These are phyloP conservation scores for Chelidonichthys spinosus DNA, from an alignment of 2,797 vertebrate species.

Conservation along the genomic window DNA sequence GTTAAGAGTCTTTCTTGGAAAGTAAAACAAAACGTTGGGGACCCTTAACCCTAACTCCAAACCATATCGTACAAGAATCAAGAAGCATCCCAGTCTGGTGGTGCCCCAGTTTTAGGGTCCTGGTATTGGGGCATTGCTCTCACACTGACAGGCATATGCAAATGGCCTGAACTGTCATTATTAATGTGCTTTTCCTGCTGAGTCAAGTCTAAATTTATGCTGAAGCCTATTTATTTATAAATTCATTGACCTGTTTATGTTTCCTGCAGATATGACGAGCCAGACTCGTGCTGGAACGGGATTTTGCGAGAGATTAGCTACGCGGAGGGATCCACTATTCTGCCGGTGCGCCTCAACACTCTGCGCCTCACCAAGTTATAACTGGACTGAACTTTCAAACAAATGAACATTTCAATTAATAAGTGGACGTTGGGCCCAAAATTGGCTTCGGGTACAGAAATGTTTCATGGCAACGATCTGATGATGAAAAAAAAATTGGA, in stretches of 20 bases:
- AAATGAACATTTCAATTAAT: constrained; percentile 8
- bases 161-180: constrained; percentile 5
- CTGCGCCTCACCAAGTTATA: constrained; percentile 93
- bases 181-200: not conserved
- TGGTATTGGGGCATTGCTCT: not conserved
- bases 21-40: not conserved
- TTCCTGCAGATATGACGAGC: constrained; percentile 88
- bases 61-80: not conserved
- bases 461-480: not conserved
- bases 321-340: constrained; percentile 88
- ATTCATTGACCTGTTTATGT: constrained; percentile 13
- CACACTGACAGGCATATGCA: not conserved
- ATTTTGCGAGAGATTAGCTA: constrained; percentile 93
- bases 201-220: not conserved
- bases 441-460: constrained; percentile 9
- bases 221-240: not conserved
- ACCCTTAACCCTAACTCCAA: no score
- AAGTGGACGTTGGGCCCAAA: constrained; percentile 1
- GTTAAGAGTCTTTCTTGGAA: not conserved
- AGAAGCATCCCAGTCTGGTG: not conserved
- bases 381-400: constrained; percentile 34
- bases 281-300: constrained; percentile 92
- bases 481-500: not conserved
- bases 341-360: constrained; percentile 90
- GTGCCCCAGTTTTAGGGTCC: not conserved